Evolutionary conservation across 2,888 invertebrate species (phyloP).

Genomic region (Cantharis rufa): DNA sequence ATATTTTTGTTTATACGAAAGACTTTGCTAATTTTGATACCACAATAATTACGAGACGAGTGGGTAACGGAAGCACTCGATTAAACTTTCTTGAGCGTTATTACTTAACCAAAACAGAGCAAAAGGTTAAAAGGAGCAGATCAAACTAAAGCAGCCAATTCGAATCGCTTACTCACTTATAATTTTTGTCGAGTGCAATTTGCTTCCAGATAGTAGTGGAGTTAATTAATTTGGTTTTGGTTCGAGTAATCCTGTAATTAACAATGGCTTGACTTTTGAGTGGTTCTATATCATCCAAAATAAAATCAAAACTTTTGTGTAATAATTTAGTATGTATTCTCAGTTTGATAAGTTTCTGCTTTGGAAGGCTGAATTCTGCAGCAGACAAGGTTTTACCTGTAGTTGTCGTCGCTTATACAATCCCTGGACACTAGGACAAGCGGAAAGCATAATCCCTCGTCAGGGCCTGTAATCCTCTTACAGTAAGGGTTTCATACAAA

Average conservation of each 20-base stretch:
- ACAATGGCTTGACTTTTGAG: not conserved
- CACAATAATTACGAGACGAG: slow-evolving; percentile 4
- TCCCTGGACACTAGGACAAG: slow-evolving; percentile 16
- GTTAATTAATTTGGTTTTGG: not conserved
- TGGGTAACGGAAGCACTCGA: slow-evolving; percentile 31
- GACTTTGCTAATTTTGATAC: not conserved
- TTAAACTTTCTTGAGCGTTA: slow-evolving; percentile 21
- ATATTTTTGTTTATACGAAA: not conserved
- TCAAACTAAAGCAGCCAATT: not conserved
- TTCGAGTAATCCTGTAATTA: not conserved
- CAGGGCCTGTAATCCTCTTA: slow-evolving; percentile 16
- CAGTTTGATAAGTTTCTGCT: not conserved
- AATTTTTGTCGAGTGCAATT: not conserved
- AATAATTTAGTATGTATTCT: not conserved
- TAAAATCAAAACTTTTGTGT: not conserved
- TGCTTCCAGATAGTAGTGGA: not conserved
- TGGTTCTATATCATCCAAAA: not conserved
- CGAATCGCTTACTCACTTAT: not conserved
- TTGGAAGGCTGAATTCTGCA: slow-evolving; percentile 1
- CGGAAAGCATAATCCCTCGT: slow-evolving; percentile 19
- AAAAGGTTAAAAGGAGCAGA: slow-evolving; percentile 4
- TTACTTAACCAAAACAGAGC: slow-evolving; percentile 17
- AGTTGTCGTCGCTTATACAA: slow-evolving; percentile 7
- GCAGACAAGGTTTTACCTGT: slow-evolving; percentile 13
- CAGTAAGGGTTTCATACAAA: not conserved